These are phyloP conservation scores for Crotalus horridus DNA, from an alignment of 2,113 vertebrate species.

Conservation along the genomic window DNA sequence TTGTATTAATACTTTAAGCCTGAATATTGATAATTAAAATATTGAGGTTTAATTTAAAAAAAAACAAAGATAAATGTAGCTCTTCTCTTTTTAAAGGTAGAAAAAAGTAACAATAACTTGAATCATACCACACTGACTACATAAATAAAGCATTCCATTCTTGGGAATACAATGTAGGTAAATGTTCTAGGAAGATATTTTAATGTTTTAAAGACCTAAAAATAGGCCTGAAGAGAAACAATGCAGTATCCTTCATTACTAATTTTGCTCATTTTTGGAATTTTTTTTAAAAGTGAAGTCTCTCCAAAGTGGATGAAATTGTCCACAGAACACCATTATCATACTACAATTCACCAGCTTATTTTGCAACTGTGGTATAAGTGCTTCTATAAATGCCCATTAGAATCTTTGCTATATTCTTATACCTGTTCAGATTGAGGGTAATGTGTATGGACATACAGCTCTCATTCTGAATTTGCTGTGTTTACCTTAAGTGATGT, in stretches of 20 bases:
- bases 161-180: not conserved
- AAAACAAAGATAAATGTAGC: not conserved
- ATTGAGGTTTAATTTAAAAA: not conserved
- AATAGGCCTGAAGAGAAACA: not conserved
- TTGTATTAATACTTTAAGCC: not conserved
- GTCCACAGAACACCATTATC: not conserved
- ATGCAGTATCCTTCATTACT: not conserved
- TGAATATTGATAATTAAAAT: not conserved
- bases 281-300: not conserved
- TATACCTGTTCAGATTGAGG: not conserved
- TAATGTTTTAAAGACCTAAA: not conserved
- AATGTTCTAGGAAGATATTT: not conserved
- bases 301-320: not conserved
- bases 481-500: not conserved
- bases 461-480: not conserved
- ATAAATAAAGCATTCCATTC: not conserved
- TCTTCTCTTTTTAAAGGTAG: not conserved
- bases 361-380: not conserved
- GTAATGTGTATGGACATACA: not conserved
- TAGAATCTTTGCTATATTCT: not conserved
- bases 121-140: not conserved
- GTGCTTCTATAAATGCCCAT: not conserved
- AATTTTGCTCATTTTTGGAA: not conserved
- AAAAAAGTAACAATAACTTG: not conserved
- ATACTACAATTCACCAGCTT: not conserved